Base-by-base conservation (phyloP, 2,888 invertebrate species). In the Epirrhoe alternata region DNA sequence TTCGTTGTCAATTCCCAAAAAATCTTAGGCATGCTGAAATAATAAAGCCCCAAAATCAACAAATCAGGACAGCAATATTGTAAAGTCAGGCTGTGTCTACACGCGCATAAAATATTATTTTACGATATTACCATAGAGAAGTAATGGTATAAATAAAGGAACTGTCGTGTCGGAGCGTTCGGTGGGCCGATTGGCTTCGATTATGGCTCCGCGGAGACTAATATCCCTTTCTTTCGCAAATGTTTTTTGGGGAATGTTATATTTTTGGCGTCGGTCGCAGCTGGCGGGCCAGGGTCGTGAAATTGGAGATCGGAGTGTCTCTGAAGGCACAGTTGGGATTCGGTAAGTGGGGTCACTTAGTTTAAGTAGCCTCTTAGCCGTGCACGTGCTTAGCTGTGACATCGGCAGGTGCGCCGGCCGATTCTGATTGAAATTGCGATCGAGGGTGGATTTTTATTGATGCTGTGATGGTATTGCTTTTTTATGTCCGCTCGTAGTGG, bases 191-290 rank as follows among this genome's bases (percentile, higher is more conserved):
- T 93, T 92, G 93, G 89, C 87, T 90, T 92, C 90, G 92, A 93
- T 92, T 90, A 94, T 91, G 79, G 92, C 85, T 77, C 94, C 93
- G 80, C 83, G 85, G 94, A 93, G 94, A 93, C 89, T 92, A 92
- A 93, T 94, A 94, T 90, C 87, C 90, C 82, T 89, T 90, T 90
- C 90, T 89, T 90, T 89, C 79, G 85, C 83, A 86, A 90, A 90
- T 90, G 91, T 89, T 89, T 90, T 84, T 89, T 85, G 85, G 88
- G 86, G 85, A 85, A 87, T 88, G 89, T 90, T 88, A 90, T 92
- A 91, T 92, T 92, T 90, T 87, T 86, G 84, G 86, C 88, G 89
- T 89, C 87, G 89, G 90, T 85, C 91, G 86, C 92, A 92, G 90
- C 84, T 92, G 92, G 90, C 83, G 89, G 83, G 82, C 78, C 82